These are phyloP conservation scores for Maniola jurtina DNA, from an alignment of 1,140 invertebrate genomes.

Conservation along the genomic window DNA sequence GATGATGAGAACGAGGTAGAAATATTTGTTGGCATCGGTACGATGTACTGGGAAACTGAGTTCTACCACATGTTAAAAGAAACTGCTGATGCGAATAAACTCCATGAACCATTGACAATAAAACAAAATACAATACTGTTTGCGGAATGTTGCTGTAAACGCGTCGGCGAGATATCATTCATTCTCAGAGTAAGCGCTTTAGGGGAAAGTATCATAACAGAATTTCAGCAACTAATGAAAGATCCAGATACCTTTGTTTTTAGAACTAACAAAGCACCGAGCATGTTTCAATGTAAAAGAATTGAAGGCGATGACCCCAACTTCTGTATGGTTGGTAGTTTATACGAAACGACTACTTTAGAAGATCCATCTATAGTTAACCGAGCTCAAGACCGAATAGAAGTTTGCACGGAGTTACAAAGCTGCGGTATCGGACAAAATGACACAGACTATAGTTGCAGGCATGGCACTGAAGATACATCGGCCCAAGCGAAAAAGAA, in stretches of 20 bases:
- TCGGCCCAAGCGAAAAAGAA: constrained; percentile 37
- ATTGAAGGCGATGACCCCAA: constrained; percentile 66
- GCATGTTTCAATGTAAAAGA: constrained; percentile 66
- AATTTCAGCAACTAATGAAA: constrained; percentile 66
- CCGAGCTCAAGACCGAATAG: constrained; percentile 51
- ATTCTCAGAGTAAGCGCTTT: constrained; percentile 65
- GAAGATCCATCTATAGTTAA: constrained; percentile 60
- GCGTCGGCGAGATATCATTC: constrained; percentile 59
- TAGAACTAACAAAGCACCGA: constrained; percentile 69
- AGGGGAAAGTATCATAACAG: constrained; percentile 66
- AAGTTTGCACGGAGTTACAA: constrained; percentile 65
- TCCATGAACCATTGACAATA: constrained; percentile 58
- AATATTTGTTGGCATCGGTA: constrained; percentile 67
- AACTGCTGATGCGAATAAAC: constrained; percentile 48
- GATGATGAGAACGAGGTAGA: constrained; percentile 64
- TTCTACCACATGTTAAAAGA: constrained; percentile 68
- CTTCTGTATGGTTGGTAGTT: constrained; percentile 67
- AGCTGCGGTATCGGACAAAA: constrained; percentile 50
- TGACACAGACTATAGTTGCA: constrained; percentile 38
- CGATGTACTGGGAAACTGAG: constrained; percentile 63
- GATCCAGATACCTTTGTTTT: constrained; percentile 68
- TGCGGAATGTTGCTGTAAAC: constrained; percentile 61
- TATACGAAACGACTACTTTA: constrained; percentile 68
- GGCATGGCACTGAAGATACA: constrained; percentile 33
- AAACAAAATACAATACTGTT: constrained; percentile 53